These are phyloP conservation scores for Melopsittacus undulatus DNA, from an alignment of 2,797 vertebrate species.

Conservation along the genomic window DNA sequence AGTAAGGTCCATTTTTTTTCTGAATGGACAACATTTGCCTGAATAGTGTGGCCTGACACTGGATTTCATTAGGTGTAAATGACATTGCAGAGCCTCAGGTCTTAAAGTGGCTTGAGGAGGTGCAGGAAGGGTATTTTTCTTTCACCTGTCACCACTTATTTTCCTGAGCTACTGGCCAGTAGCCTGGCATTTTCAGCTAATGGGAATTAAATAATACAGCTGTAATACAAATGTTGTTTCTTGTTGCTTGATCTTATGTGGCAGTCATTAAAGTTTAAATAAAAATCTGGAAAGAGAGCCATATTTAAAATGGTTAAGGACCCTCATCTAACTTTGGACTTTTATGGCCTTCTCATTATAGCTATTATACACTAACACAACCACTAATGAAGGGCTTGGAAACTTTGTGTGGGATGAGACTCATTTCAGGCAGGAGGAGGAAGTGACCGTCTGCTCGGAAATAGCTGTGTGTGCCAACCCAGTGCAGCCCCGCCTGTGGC, in stretches of 20 bases:
- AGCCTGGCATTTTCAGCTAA: slow-evolving; percentile 74
- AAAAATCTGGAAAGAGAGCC: slow-evolving; percentile 58
- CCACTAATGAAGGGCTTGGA: slow-evolving; percentile 83
- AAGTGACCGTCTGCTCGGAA: slow-evolving; percentile 73
- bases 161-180: slow-evolving; percentile 73
- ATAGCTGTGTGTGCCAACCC: slow-evolving; percentile 54
- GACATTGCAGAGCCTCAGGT: slow-evolving; percentile 69
- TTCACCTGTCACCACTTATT: slow-evolving; percentile 79
- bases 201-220: slow-evolving; percentile 79
- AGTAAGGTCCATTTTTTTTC: slow-evolving; percentile 11
- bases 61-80: slow-evolving; percentile 76
- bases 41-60: slow-evolving; percentile 59
- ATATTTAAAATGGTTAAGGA: slow-evolving; percentile 65
- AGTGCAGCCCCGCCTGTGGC: background rate
- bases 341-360: slow-evolving; percentile 84
- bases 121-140: slow-evolving; percentile 70
- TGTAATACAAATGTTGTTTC: slow-evolving; percentile 70
- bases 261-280: slow-evolving; percentile 72
- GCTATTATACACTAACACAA: slow-evolving; percentile 84
- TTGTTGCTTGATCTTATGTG: slow-evolving; percentile 54
- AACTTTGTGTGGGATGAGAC: slow-evolving; percentile 74
- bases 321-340: slow-evolving; percentile 78
- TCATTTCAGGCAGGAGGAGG: slow-evolving; percentile 75
- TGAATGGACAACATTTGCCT: slow-evolving; percentile 58
- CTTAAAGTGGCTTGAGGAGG: slow-evolving; percentile 72